These are phyloP conservation scores for Bombyx mori DNA, from an alignment of 1,140 invertebrate genomes.

Conservation along the genomic window DNA sequence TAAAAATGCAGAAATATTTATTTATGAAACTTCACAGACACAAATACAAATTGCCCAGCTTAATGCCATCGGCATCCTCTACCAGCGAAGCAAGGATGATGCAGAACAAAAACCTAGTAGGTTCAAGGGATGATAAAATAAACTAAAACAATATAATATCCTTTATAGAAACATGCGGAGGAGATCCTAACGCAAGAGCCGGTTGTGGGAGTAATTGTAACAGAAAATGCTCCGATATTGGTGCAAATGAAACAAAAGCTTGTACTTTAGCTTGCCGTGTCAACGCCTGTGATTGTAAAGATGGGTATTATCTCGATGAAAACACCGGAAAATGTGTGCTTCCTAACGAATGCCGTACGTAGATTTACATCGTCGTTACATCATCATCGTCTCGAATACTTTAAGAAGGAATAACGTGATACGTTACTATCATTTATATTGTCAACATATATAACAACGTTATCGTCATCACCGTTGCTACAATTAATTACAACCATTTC, in stretches of 20 bases:
- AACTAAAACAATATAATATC: too few species aligned
- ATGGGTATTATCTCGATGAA: conserved; percentile 17
- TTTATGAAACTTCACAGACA: conserved; percentile 3
- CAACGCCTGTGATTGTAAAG: conserved; percentile 25
- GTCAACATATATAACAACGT: too few species aligned
- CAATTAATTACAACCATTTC: too few species aligned
- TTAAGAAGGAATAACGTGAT: too few species aligned
- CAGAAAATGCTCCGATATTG: conserved; percentile 16
- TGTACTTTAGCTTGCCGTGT: conserved; percentile 15
- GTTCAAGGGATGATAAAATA: background rate
- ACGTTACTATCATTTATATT: too few species aligned
- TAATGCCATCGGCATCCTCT: too few species aligned
- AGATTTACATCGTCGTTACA: background rate
- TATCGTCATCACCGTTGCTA: too few species aligned
- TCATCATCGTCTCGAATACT: too few species aligned
- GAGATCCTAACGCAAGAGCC: conserved; percentile 21
- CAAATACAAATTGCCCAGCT: too few species aligned
- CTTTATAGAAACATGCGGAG: conserved; percentile 20
- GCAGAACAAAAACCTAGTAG: too few species aligned
- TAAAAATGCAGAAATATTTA: too few species aligned
- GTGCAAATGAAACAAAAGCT: conserved; percentile 1
- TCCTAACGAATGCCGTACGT: conserved; percentile 21
- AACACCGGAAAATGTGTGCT: conserved; percentile 22
- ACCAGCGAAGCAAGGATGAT: too few species aligned
- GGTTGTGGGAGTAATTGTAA: conserved; percentile 27